Evolutionary conservation across 2,797 vertebrate species (phyloP).

Genomic region (Rhynchonycteris naso): DNA sequence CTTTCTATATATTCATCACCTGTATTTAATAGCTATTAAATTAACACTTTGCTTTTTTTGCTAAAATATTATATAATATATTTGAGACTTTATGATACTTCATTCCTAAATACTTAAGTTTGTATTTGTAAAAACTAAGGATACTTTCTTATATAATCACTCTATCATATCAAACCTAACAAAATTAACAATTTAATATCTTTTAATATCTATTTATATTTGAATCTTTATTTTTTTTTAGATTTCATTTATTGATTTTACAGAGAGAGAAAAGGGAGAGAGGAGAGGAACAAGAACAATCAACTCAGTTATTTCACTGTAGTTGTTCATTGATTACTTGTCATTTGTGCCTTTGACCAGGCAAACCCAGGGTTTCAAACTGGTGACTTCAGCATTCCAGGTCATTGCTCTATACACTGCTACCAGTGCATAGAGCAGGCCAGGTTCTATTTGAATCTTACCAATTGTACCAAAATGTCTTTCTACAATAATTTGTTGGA

Average conservation of each 20-base stretch:
- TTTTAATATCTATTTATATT: not conserved
- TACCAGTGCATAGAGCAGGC: too few species aligned
- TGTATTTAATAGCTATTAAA: slow-evolving; percentile 12
- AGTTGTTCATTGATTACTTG: too few species aligned
- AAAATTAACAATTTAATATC: slow-evolving; percentile 17
- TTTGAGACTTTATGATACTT: slow-evolving; percentile 10
- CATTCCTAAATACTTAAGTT: not conserved
- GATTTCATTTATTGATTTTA: too few species aligned
- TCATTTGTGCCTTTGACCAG: too few species aligned
- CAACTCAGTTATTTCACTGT: too few species aligned
- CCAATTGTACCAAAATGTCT: not conserved
- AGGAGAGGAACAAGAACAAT: too few species aligned
- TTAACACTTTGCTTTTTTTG: slow-evolving; percentile 21
- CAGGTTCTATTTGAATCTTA: slow-evolving; percentile 19
- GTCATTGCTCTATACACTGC: too few species aligned
- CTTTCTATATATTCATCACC: not conserved
- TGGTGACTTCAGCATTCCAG: too few species aligned
- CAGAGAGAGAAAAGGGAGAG: too few species aligned
- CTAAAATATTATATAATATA: slow-evolving; percentile 28
- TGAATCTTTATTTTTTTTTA: not conserved
- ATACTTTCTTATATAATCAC: not conserved
- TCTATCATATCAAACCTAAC: not conserved
- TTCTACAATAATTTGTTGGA: slow-evolving; percentile 28
- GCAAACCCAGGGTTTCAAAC: too few species aligned
- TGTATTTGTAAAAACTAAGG: slow-evolving; percentile 37